These are phyloP conservation scores for Neodiprion virginianus DNA, from an alignment of 1,140 invertebrate genomes.

Conservation along the genomic window DNA sequence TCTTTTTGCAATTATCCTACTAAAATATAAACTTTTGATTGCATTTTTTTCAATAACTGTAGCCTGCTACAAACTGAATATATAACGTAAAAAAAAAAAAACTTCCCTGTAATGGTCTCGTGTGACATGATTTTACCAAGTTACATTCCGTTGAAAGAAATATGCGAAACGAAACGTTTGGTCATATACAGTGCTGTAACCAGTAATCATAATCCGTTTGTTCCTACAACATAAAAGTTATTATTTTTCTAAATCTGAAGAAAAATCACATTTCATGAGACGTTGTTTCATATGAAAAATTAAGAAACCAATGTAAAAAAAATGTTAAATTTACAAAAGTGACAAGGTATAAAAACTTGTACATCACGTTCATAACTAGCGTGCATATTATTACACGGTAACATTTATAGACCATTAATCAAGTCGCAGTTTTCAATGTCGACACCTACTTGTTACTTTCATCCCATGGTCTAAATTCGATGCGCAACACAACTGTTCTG, in stretches of 20 bases:
- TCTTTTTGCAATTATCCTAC: not conserved
- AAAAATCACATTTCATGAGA: not conserved
- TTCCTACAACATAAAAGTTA: not conserved
- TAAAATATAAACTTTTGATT: not conserved
- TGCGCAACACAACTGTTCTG: too few relatives aligned
- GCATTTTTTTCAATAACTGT: not conserved
- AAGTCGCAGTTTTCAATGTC: too few relatives aligned
- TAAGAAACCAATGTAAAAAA: too few relatives aligned
- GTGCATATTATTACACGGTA: too few relatives aligned
- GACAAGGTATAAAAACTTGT: not conserved
- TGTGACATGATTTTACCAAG: not conserved
- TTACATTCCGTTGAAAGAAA: not conserved
- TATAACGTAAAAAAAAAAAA: not conserved
- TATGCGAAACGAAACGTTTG: not conserved
- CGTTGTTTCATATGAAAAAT: not conserved
- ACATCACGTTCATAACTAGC: not conserved
- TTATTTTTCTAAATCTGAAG: conserved; percentile 6
- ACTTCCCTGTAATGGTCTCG: not conserved
- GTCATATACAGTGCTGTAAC: not conserved
- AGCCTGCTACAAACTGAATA: not conserved
- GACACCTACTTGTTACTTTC: too few relatives aligned
- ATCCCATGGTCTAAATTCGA: too few relatives aligned
- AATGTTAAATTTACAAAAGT: not conserved
- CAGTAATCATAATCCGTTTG: not conserved
- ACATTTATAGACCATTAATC: too few relatives aligned